Evolutionary conservation across 2,113 vertebrate genomes (phyloP).

Genomic region (Gadus chalcogrammus): DNA sequence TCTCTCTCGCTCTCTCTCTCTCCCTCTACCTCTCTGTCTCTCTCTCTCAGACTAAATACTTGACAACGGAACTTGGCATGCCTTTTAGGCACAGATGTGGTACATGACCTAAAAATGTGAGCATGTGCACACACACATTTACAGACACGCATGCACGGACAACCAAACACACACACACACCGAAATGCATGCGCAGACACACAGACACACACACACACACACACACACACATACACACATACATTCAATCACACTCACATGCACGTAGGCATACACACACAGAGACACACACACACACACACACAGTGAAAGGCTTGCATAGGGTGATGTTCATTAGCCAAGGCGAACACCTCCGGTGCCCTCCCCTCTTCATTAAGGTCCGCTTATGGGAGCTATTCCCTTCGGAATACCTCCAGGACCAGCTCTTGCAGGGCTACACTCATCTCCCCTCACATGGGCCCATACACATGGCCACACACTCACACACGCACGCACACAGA

Average conservation of each 20-base stretch:
- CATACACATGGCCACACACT: background rate
- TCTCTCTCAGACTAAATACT: too few species aligned
- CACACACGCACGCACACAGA: background rate
- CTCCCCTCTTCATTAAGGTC: constrained; percentile 41
- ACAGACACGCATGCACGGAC: background rate
- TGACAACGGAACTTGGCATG: too few species aligned
- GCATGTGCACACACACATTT: background rate
- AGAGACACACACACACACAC: too few species aligned
- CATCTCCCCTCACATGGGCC: background rate
- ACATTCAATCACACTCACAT: background rate
- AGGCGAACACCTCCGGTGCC: constrained; percentile 16
- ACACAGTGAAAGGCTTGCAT: constrained; percentile 9
- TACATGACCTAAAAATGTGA: too few species aligned
- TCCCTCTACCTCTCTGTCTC: too few species aligned
- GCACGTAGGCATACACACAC: background rate
- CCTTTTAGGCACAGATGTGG: too few species aligned
- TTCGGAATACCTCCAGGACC: constrained; percentile 1
- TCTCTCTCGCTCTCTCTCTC: background rate
- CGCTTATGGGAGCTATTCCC: constrained; percentile 27
- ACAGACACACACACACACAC: background rate
- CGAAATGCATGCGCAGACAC: background rate
- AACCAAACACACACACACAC: constrained; percentile 1
- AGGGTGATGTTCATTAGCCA: constrained; percentile 43
- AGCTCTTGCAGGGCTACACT: constrained; percentile 1
- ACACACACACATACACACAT: background rate